These are phyloP conservation scores for Thryonomys swinderianus DNA, from an alignment of 2,113 vertebrate genomes.

Conservation along the genomic window DNA sequence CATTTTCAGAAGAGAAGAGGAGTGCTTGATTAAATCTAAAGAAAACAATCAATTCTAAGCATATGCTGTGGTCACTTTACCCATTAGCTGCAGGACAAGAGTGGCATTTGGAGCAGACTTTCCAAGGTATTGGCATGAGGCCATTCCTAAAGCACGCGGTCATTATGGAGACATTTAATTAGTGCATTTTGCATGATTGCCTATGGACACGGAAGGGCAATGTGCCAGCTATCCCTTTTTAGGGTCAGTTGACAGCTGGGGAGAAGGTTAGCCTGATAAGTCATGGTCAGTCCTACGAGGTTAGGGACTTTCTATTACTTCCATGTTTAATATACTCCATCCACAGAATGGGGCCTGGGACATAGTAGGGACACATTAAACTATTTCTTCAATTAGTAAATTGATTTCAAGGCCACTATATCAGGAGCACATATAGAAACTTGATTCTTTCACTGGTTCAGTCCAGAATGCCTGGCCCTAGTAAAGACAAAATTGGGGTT, in stretches of 20 bases:
- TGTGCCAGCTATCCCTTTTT: conserved; percentile 62
- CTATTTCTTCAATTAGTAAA: conserved; percentile 27
- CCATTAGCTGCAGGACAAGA: conserved; percentile 70
- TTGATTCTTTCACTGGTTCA: not conserved
- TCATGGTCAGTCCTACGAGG: conserved; percentile 19
- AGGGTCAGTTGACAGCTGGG: conserved; percentile 49
- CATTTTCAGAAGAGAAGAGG: conserved; percentile 56
- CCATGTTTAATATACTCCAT: not conserved
- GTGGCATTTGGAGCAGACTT: conserved; percentile 71
- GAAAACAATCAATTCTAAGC: conserved; percentile 70
- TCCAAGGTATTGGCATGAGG: conserved; percentile 67
- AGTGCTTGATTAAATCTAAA: conserved; percentile 73
- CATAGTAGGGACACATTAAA: conserved; percentile 22
- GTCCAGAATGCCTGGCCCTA: not conserved
- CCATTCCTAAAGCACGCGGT: conserved; percentile 71
- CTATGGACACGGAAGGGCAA: conserved; percentile 50
- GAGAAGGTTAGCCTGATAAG: conserved; percentile 11
- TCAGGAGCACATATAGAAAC: conserved; percentile 13
- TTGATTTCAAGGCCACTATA: not conserved
- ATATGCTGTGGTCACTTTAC: conserved; percentile 65
- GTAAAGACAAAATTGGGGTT: not conserved
- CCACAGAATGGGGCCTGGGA: not conserved
- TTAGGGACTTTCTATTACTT: not conserved
- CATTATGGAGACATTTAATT: conserved; percentile 80
- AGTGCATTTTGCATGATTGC: conserved; percentile 75